Base-by-base conservation (phyloP, 1,140 invertebrate genomes). In the Caenorhabditis elegans region DNA sequence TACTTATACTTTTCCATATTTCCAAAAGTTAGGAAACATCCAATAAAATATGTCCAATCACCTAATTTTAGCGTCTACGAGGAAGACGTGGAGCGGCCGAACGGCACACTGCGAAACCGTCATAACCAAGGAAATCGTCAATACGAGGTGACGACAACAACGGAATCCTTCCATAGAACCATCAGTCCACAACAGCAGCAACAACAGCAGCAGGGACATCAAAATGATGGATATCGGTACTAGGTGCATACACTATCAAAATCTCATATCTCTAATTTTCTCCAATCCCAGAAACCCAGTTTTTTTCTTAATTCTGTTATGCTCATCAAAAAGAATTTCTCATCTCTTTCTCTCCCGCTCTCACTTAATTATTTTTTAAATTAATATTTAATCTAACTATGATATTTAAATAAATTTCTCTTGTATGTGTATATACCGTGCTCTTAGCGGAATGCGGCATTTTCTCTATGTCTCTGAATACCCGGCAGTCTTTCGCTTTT, bases 101-200 rank as follows among this genome's bases (percentile, higher is more conserved):
- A 70, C 1, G 81, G 83, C 24, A 82, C 77, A 13, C 24, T 82
- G n/a, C 77, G 19, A 76, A 43, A 86, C 34, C 87, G 86, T 47
- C 82, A 85, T 11, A 65, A 85, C 34, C 88, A 90, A 53, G 80
- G 85, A 60, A 89, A 90, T 53, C 86, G 89, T n/a, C 86, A 89
- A 34, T 89, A 89, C 77, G 88, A 89, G 83, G 80, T 79, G 28
- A 89, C 88, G 34, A 89, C 88, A 13, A 89, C 88, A 13, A 89
- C 88, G 11, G 88, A 89, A 82, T 87, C 86, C 11, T 88, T 90
- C 80, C 89, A 90, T 77, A 84, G 88, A 24, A 89, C 88, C 15
- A 89, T 90, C 48, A 80, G 78, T 31, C 85, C 85, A 43, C 85
- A 85, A 34, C 76, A 83, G 34, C 83, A 85, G n/a, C 65, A 34